Evolutionary conservation across 1,140 invertebrate genomes (phyloP).

Genomic region (Lucilia sericata): DNA sequence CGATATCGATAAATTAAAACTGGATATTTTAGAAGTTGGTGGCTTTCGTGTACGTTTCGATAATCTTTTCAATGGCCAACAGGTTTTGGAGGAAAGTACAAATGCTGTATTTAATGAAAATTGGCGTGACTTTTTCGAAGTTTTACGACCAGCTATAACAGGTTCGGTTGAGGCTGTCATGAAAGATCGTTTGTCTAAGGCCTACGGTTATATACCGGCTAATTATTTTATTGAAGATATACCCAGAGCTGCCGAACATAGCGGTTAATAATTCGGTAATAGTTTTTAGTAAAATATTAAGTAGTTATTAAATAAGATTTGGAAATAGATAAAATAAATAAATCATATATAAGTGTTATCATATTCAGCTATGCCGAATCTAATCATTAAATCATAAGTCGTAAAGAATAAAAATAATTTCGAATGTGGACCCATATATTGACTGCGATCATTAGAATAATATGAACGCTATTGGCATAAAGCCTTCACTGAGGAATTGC

Average conservation of each 20-base stretch:
- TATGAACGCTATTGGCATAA: too few species aligned
- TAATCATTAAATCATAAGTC: too few species aligned
- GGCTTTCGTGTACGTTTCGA: slow-evolving; percentile 43
- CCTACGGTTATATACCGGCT: slow-evolving; percentile 73
- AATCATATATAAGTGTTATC: too few species aligned
- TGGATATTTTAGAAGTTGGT: slow-evolving; percentile 68
- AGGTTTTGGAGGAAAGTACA: slow-evolving; percentile 71
- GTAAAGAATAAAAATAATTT: too few species aligned
- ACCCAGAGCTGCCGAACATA: slow-evolving; percentile 46
- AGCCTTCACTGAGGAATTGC: too few species aligned
- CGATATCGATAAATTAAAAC: slow-evolving; percentile 71
- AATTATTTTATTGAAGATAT: slow-evolving; percentile 51
- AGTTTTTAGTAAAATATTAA: too few species aligned
- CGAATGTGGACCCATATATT: too few species aligned
- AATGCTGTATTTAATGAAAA: slow-evolving; percentile 75
- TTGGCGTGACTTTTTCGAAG: slow-evolving; percentile 73
- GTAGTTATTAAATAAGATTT: too few species aligned
- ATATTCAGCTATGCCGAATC: too few species aligned
- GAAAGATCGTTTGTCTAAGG: slow-evolving; percentile 71
- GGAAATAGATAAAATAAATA: too few species aligned
- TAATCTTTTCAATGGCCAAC: slow-evolving; percentile 47
- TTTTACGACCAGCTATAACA: slow-evolving; percentile 72
- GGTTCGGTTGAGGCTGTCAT: slow-evolving; percentile 74
- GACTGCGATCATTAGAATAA: too few species aligned
- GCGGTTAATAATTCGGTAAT: not conserved